Conservation (phyloP, 1,140 invertebrate genomes). For the Camponotus pennsylvanicus region DNA sequence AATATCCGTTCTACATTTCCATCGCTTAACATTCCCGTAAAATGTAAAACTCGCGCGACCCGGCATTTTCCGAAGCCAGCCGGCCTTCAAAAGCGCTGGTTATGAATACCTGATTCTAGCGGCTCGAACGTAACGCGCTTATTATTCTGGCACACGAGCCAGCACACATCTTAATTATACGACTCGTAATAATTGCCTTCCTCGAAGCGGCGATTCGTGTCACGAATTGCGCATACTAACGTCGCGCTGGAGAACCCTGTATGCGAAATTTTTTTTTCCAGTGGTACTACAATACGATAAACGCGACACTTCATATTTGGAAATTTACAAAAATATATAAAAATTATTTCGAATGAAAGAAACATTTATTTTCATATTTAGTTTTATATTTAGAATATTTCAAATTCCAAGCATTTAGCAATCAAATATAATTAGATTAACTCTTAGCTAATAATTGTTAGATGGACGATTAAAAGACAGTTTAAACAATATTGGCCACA, state of each 20-base stretch:
- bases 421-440: background rate
- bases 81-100: slow-evolving; percentile 42
- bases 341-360: background rate
- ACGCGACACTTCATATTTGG: background rate
- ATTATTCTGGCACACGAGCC: slow-evolving; percentile 36
- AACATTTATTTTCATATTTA: too few relatives aligned
- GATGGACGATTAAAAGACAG: too few relatives aligned
- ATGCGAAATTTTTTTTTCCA: background rate
- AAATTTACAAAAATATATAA: background rate
- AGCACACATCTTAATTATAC: slow-evolving; percentile 68
- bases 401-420: background rate
- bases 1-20: slow-evolving; percentile 34
- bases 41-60: slow-evolving; percentile 57
- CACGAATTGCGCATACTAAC: background rate
- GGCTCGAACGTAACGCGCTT: slow-evolving; percentile 46
- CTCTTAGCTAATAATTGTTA: slow-evolving; percentile 2
- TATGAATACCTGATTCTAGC: slow-evolving; percentile 74
- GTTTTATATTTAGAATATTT: background rate
- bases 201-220: background rate
- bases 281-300: background rate
- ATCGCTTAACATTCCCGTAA: slow-evolving; percentile 44
- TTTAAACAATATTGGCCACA: background rate
- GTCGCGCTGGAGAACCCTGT: background rate
- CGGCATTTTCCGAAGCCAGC: slow-evolving; percentile 13
- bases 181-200: slow-evolving; percentile 27